These are phyloP conservation scores for Loripinus fragilis DNA, from an alignment of 2,888 invertebrate species.

Conservation along the genomic window DNA sequence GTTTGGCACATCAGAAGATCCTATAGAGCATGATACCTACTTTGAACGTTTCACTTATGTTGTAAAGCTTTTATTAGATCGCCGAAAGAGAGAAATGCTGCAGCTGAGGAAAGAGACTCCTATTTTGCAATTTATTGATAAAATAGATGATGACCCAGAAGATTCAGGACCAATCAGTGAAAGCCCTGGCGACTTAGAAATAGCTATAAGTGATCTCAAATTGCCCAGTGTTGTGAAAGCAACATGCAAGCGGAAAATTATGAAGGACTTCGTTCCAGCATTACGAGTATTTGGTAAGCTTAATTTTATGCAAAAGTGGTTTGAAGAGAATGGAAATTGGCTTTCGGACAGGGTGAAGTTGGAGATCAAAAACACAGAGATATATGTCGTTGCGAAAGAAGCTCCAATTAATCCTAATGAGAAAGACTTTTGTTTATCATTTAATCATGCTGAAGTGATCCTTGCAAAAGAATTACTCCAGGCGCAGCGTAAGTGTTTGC, in stretches of 20 bases:
- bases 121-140: background rate
- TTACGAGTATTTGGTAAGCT: slow-evolving; percentile 38
- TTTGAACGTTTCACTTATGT: slow-evolving; percentile 32
- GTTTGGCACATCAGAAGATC: slow-evolving; percentile 20
- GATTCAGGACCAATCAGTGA: background rate
- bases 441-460: too few relatives aligned
- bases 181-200: background rate
- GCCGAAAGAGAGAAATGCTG: background rate
- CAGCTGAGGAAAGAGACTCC: background rate
- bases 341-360: slow-evolving; percentile 26
- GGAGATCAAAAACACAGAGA: slow-evolving; percentile 40
- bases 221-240: background rate
- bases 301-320: slow-evolving; percentile 39
- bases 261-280: slow-evolving; percentile 55
- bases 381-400: too few relatives aligned
- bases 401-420: too few relatives aligned
- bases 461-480: too few relatives aligned
- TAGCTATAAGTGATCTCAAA: background rate
- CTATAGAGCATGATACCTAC: slow-evolving; percentile 18
- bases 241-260: slow-evolving; percentile 34
- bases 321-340: slow-evolving; percentile 23
- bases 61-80: slow-evolving; percentile 20
- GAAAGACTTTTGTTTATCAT: too few relatives aligned
- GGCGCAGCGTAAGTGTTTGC: slow-evolving; percentile 43
- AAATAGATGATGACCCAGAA: background rate